These are phyloP conservation scores for Metallyticus violacea DNA, from an alignment of 2,888 invertebrate species.

Conservation along the genomic window DNA sequence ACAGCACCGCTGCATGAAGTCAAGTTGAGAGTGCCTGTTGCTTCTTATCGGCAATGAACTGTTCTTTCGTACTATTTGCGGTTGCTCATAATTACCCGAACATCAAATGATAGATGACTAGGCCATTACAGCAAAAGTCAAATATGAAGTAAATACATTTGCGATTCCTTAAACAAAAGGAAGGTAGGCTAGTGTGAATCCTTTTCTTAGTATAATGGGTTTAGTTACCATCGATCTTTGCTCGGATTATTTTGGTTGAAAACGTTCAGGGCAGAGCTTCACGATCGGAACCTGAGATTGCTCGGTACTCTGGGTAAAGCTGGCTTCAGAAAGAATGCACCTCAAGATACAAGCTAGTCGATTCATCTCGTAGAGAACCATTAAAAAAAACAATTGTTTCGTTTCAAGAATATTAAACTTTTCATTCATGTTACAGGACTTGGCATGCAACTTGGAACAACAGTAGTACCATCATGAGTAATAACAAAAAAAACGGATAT, in stretches of 20 bases:
- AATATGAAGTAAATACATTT: no score
- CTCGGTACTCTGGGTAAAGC: not conserved
- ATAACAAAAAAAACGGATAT: no score
- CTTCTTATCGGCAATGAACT: no score
- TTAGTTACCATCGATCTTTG: not conserved
- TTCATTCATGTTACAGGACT: not conserved
- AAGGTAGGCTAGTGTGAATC: not conserved
- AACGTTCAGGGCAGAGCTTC: not conserved
- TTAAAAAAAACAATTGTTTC: not conserved
- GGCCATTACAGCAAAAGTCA: no score
- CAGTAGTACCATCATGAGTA: no score
- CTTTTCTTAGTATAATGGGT: not conserved
- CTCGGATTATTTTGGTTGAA: not conserved
- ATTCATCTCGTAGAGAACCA: not conserved
- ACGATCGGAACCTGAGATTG: not conserved
- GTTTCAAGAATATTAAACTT: not conserved
- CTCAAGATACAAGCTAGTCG: not conserved
- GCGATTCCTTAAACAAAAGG: not conserved
- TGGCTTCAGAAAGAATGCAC: not conserved
- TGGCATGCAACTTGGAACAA: not conserved
- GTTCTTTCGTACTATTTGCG: no score
- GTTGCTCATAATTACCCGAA: no score
- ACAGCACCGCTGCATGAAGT: no score
- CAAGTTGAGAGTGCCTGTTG: no score
- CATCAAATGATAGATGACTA: no score